These are phyloP conservation scores for Hippocampus abdominalis DNA, from an alignment of 2,113 vertebrate genomes.

Conservation along the genomic window DNA sequence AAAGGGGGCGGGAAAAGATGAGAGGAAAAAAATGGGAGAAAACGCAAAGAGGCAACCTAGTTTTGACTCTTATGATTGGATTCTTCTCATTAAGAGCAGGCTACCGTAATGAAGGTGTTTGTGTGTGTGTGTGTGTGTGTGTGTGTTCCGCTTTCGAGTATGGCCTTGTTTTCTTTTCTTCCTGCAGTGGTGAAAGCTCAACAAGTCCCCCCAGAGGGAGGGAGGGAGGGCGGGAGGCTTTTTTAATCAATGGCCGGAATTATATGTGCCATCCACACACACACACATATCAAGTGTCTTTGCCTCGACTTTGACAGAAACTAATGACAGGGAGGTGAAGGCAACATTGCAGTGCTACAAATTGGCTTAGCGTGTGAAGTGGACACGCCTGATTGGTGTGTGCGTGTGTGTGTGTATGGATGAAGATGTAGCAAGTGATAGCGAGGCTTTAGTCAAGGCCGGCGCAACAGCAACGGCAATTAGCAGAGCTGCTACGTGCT, in stretches of 20 bases:
- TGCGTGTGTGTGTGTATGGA: not conserved
- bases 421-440: not conserved
- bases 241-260: conserved; percentile 26
- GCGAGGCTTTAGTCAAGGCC: conserved; percentile 27
- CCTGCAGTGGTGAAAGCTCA: conserved; percentile 20
- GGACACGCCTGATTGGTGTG: conserved; percentile 43
- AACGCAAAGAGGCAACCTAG: conserved; percentile 52
- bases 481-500: conserved; percentile 4
- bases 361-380: conserved; percentile 55
- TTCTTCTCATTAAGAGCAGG: conserved; percentile 54
- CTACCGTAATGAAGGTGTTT: conserved; percentile 50
- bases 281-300: conserved; percentile 41
- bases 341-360: conserved; percentile 38
- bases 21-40: conserved; percentile 24
- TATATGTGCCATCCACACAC: conserved; percentile 31
- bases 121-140: conserved; percentile 28
- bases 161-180: conserved; percentile 1
- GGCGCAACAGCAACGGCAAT: conserved; percentile 15
- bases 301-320: conserved; percentile 42
- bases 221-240: conserved; percentile 12
- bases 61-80: conserved; percentile 51
- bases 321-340: conserved; percentile 41
- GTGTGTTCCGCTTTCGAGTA: conserved; percentile 5
- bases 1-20: conserved; percentile 41
- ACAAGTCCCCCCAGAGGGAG: conserved; percentile 14